These are phyloP conservation scores for Tursiops truncatus DNA, from an alignment of 2,113 vertebrate species.

Conservation along the genomic window DNA sequence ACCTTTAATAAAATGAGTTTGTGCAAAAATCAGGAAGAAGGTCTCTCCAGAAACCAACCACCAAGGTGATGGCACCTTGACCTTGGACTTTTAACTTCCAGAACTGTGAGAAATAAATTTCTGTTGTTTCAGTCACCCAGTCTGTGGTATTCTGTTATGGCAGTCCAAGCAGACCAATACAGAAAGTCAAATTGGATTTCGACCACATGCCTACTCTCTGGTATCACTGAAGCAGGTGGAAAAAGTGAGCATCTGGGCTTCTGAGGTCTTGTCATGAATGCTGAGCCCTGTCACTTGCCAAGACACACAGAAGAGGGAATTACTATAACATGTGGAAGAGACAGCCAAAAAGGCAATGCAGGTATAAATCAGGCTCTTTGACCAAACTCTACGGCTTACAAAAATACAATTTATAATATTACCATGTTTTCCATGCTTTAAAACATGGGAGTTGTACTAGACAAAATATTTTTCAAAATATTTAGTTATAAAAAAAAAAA, in stretches of 20 bases:
- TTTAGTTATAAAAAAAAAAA: background rate
- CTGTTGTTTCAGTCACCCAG: background rate
- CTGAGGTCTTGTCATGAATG: background rate
- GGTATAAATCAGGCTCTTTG: background rate
- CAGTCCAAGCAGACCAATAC: background rate
- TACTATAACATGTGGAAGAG: accelerated
- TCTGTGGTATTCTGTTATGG: background rate
- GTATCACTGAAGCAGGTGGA: background rate
- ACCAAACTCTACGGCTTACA: background rate
- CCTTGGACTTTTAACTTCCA: background rate
- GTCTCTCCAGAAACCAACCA: background rate
- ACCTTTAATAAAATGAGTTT: background rate
- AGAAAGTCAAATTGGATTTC: background rate
- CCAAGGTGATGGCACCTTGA: background rate
- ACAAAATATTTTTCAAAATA: background rate
- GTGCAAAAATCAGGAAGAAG: background rate
- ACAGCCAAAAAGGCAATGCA: background rate
- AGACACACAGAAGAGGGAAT: background rate
- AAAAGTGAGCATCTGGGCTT: background rate
- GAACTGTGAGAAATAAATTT: background rate
- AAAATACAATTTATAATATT: background rate
- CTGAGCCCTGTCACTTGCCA: background rate
- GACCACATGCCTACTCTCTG: background rate
- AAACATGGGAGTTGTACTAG: background rate
- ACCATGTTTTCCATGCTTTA: background rate